Conservation (phyloP, 1,140 invertebrate species). For the Cyrtorhinus lividipennis region DNA sequence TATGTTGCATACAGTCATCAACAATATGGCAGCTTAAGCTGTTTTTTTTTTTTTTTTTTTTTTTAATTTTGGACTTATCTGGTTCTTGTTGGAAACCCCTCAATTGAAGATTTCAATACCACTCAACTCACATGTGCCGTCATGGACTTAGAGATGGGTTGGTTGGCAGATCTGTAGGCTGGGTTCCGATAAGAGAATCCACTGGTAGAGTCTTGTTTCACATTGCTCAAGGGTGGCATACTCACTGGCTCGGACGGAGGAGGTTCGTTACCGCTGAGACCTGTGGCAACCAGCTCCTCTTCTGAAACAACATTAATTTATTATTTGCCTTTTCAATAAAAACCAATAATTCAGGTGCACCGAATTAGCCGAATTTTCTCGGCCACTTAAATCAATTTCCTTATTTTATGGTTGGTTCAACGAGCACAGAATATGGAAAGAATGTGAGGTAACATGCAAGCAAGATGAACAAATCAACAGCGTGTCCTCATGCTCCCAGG, state of each 20-base stretch:
- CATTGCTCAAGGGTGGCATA: conserved; percentile 22
- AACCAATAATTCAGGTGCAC: background rate
- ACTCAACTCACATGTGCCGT: conserved; percentile 5
- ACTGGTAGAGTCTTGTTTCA: background rate
- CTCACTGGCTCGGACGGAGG: conserved; percentile 23
- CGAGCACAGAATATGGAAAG: background rate
- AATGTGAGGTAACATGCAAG: background rate
- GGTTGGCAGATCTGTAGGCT: conserved; percentile 56
- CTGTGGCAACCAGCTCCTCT: conserved; percentile 14
- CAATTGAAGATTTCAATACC: too few relatives aligned
- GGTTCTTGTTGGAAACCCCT: too few relatives aligned
- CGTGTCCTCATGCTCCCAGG: too few relatives aligned
- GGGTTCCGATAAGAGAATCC: conserved; percentile 54
- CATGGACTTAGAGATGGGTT: conserved; percentile 29
- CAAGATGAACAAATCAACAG: background rate
- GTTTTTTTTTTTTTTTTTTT: too few relatives aligned
- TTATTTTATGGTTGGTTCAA: too few relatives aligned
- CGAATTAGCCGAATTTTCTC: background rate
- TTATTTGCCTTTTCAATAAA: background rate
- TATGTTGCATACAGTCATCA: too few relatives aligned
- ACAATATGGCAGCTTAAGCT: too few relatives aligned
- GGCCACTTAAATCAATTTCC: too few relatives aligned
- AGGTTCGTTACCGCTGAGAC: conserved; percentile 9
- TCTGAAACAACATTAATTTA: conserved; percentile 11
- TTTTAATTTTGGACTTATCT: too few relatives aligned